Base-by-base conservation (phyloP, 2,113 vertebrate genomes). In the Pseudopodoces humilis region DNA sequence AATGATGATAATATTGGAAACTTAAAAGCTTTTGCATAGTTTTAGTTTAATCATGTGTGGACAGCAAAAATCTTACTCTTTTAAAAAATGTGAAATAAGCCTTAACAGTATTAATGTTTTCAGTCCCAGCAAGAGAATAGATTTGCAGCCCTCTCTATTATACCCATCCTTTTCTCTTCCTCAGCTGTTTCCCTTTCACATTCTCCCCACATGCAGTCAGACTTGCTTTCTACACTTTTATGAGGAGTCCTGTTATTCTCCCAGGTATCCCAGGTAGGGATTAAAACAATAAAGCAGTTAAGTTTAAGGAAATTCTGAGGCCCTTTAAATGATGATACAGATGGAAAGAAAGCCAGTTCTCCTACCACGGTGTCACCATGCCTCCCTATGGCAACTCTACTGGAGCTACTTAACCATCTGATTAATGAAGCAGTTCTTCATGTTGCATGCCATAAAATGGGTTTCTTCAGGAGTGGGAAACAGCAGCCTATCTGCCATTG, bases 391-490 rank as follows among this genome's bases (percentile, higher is more conserved):
- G 77, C 47, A 87, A 7, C 86, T 80, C 63, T 35, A 4, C 60
- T 83, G 86, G 59, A 87, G 70, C 65, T 87, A 33, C 50, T 89
- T 69, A 37, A 41, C 67, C 31, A 5, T 74, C 53, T 83, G 83
- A 74, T 30, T 59, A 83, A 81, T 44, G 83, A 88, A 83, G 62
- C 71, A 35, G 71, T 90, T 88, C 69, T 91, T 93, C 65, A 2
- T 52, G 55, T 70, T 95, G 59, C 35, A 4, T 95, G 43, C 56
- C 71, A 83, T 84, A 88, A 93, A 94, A 75, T 33, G 60, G 12
- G 31, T 82, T 92, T 96, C 83, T 97, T 94, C 81, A 76, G 70
- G 80, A 95, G 39, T 35, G 80, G 77, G 80, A 80, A 94, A 75
- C 47, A 92, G 87, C 90, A 95, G 71, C 49, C 76, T 90, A 49